Conservation (phyloP, 2,113 vertebrate genomes). For the Mastomys coucha region DNA sequence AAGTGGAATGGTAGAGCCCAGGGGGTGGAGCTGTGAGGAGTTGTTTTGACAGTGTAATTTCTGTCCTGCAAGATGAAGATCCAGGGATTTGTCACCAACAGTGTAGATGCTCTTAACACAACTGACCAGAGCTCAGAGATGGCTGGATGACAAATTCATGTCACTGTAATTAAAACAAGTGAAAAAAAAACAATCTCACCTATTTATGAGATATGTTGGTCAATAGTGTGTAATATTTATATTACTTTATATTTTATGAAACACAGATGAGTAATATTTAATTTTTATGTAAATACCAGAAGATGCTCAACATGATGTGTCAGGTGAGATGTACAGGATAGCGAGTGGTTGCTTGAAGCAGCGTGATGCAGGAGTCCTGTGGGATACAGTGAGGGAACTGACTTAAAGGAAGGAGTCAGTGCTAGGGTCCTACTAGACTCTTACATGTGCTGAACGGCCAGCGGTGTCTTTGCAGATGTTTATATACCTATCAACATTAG, state of each 20-base stretch:
- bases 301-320: neutral
- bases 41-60: neutral
- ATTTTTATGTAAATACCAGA: neutral
- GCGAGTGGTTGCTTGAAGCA: neutral
- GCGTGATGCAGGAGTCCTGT: neutral
- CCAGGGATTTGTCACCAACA: neutral
- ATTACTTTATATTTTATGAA: neutral
- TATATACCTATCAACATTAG: neutral
- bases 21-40: neutral
- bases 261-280: neutral
- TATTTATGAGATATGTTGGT: neutral
- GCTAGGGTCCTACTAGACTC: too few relatives aligned
- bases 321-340: neutral
- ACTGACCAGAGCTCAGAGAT: neutral
- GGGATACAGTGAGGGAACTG: neutral
- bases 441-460: neutral
- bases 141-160: neutral
- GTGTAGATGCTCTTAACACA: neutral
- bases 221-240: neutral
- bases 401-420: too few relatives aligned
- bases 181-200: neutral
- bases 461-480: neutral
- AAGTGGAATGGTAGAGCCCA: neutral
- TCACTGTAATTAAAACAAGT: neutral
- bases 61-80: neutral